Evolutionary conservation across 1,140 invertebrate genomes (phyloP), one percentile per base, ranked within the genome.

Genomic region (Thaumetopoea pityocampa): DNA sequence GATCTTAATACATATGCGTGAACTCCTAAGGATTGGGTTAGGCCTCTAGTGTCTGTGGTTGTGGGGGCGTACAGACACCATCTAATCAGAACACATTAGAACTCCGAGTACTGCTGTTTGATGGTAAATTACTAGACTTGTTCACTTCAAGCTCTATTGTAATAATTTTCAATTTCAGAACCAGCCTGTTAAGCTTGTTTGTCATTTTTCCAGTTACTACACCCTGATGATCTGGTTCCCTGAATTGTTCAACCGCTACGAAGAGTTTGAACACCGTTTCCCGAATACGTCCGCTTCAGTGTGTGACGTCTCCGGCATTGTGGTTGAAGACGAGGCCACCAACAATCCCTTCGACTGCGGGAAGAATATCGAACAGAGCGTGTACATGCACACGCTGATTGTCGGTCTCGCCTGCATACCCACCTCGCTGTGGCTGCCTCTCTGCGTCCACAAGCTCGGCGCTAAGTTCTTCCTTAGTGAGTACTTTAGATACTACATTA

Each of bases 151-250:
- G n/a, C n/a, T n/a, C n/a, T n/a, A n/a, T n/a, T n/a, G n/a, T n/a
- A n/a, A n/a, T n/a, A n/a, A n/a, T n/a, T n/a, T n/a, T n/a, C n/a
- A n/a, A n/a, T n/a, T n/a, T n/a, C n/a, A n/a, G n/a, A n/a, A n/a
- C n/a, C n/a, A n/a, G n/a, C n/a, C n/a, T n/a, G n/a, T n/a, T n/a
- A n/a, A n/a, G n/a, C 10, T 11, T 4, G 14, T 18, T n/a, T 32
- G 7, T n/a, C n/a, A n/a, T n/a, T 3, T 16, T 38, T 38, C 2
- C 67, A 94, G 92, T 57, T 94, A 94, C 67, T 94, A 94, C 68
- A 93, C 92, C 1, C 79, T 94, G 1, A 93, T 94, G 92, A 89
- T 94, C 43, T 94, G 93, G 93, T 94, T 94, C 72, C 93, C 93
- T 4, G 92, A 94, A 67, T 78, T 94, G 52, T 94, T 93, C 77